Conservation (phyloP, 1,140 invertebrate genomes). For the Zaprionus lachaisei region DNA sequence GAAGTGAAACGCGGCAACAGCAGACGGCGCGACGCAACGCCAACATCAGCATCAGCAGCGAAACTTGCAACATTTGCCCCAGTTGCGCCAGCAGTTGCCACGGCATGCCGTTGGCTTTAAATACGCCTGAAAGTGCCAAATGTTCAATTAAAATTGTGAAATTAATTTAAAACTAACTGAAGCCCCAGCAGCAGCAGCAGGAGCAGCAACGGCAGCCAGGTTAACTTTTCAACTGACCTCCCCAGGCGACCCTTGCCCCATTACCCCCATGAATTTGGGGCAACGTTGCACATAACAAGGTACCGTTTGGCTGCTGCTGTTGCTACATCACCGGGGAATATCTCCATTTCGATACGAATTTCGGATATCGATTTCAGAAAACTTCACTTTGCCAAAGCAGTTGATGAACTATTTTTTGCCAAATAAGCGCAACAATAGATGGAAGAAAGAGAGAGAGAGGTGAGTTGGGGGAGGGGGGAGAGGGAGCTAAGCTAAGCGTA, state of each 20-base stretch:
- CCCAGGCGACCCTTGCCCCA: neutral
- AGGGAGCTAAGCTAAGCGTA: neutral
- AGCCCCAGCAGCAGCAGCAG: neutral
- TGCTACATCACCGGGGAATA: slow-evolving; percentile 7
- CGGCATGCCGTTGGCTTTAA: slow-evolving; percentile 55
- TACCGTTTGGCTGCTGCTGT: slow-evolving; percentile 2
- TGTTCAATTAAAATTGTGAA: slow-evolving; percentile 72
- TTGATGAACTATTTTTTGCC: slow-evolving; percentile 41
- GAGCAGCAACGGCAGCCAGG: slow-evolving; percentile 31
- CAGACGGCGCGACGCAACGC: slow-evolving; percentile 30
- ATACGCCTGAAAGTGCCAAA: slow-evolving; percentile 23
- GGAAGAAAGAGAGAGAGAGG: neutral
- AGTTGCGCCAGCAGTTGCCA: slow-evolving; percentile 8
- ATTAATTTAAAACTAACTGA: slow-evolving; percentile 70
- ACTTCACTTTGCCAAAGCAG: slow-evolving; percentile 53
- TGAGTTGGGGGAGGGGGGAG: neutral
- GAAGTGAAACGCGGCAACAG: slow-evolving; percentile 64
- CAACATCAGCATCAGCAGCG: neutral
- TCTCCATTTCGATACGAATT: slow-evolving; percentile 45
- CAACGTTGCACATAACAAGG: slow-evolving; percentile 39
- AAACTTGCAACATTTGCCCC: slow-evolving; percentile 52
- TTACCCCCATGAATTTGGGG: slow-evolving; percentile 49
- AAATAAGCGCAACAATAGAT: slow-evolving; percentile 35
- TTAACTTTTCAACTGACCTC: slow-evolving; percentile 56
- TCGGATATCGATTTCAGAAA: slow-evolving; percentile 52